Conservation (phyloP, 37 sponge, comb jelly and placozoan species). For the Spongilla lacustris region DNA sequence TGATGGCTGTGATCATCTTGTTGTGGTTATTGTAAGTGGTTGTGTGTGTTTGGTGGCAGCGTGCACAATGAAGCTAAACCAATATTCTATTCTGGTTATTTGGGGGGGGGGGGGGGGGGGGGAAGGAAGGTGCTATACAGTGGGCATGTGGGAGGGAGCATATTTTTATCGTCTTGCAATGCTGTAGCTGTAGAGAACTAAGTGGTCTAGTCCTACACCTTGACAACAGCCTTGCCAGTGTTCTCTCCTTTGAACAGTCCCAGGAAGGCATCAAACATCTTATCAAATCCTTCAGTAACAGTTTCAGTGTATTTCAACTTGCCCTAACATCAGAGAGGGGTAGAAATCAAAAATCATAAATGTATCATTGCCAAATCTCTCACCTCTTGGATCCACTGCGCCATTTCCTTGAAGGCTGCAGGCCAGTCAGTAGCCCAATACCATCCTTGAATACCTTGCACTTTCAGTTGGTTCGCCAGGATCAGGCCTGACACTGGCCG, state of each 20-base stretch:
- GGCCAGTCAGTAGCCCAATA: slow-evolving; percentile 56
- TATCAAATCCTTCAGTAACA: slow-evolving; percentile 82
- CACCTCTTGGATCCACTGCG: slow-evolving; percentile 82
- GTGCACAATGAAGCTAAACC: no score
- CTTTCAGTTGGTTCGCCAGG: slow-evolving; percentile 61
- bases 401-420: slow-evolving; percentile 61
- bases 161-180: no score
- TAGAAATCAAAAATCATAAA: background rate
- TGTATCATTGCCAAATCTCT: background rate
- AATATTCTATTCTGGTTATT: no score
- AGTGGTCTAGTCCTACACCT: slow-evolving; percentile 14
- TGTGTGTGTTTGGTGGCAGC: no score
- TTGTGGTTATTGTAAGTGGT: no score
- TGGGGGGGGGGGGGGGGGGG: no score
- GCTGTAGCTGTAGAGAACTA: background rate
- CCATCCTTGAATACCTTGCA: slow-evolving; percentile 72
- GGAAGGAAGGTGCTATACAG: no score
- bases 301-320: slow-evolving; percentile 60
- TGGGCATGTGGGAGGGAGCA: no score
- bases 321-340: slow-evolving; percentile 10
- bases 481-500: slow-evolving; percentile 22
- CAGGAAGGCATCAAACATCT: slow-evolving; percentile 82
- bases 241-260: slow-evolving; percentile 71
- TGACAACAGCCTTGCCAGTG: slow-evolving; percentile 78
- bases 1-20: no score